A percentile compares a stretch with the other conserved stretches of the same genome.
Evolutionary conservation across 2,797 vertebrate species (phyloP).

Genomic region (Vespertilio murinus): DNA sequence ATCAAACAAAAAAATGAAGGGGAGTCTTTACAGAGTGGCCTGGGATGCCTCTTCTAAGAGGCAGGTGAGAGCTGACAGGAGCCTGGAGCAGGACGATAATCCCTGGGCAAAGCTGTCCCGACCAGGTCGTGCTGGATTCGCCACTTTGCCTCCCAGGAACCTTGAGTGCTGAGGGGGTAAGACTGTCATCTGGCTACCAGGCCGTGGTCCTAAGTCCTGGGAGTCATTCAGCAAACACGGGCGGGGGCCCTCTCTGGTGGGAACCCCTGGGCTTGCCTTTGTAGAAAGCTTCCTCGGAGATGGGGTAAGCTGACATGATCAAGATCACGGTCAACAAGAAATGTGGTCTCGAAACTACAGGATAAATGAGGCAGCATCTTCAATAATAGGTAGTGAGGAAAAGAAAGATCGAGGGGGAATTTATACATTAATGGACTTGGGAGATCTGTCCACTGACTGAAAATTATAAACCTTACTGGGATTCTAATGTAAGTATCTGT

Average conservation of each 20-base stretch:
- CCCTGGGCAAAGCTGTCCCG: background rate
- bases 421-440: background rate
- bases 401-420: background rate
- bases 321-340: background rate
- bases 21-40: background rate
- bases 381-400: accelerated
- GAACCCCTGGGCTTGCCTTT: background rate
- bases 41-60: background rate
- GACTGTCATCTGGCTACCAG: background rate
- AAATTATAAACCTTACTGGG: background rate
- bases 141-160: background rate
- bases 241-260: background rate
- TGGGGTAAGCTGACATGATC: background rate
- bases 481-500: background rate
- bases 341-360: background rate
- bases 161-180: background rate
- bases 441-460: background rate
- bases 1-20: background rate
- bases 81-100: background rate
- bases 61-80: background rate
- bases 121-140: background rate
- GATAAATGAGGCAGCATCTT: background rate
- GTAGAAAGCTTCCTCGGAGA: background rate
- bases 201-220: background rate
- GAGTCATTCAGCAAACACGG: background rate